phyloP scores from a whole-genome alignment of 2,113 vertebrate genomes.

The Anarhynchus alexandrinus region DNA sequence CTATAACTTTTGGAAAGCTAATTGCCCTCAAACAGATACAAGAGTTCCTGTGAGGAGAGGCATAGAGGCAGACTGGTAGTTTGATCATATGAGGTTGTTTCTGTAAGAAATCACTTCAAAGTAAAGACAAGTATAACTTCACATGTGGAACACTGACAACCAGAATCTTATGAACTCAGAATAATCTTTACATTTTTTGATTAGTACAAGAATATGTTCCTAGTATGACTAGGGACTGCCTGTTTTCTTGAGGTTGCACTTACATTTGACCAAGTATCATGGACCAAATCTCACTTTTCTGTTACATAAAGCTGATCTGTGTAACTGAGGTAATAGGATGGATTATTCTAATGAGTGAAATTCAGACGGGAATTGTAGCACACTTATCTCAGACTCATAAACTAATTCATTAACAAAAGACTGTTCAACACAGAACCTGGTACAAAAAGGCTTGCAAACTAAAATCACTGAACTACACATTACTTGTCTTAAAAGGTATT shows the following conservation, averaged over 20 bases:
- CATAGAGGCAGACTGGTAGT: not conserved
- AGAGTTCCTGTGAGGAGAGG: not conserved
- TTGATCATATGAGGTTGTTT: not conserved
- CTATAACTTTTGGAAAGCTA: not conserved
- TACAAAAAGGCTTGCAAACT: not conserved
- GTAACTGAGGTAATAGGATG: not conserved
- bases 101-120: not conserved
- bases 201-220: not conserved
- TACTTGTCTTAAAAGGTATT: not conserved
- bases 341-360: not conserved
- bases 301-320: not conserved
- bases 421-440: not conserved
- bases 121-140: not conserved
- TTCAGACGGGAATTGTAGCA: not conserved
- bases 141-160: not conserved
- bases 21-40: not conserved
- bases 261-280: not conserved
- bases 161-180: not conserved
- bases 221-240: not conserved
- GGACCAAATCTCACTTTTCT: not conserved
- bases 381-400: not conserved
- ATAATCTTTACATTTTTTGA: not conserved
- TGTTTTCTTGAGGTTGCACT: not conserved
- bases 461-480: not conserved
- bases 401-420: not conserved